Conservation (phyloP, 2,888 invertebrate genomes). For the Pinctada fucata region DNA sequence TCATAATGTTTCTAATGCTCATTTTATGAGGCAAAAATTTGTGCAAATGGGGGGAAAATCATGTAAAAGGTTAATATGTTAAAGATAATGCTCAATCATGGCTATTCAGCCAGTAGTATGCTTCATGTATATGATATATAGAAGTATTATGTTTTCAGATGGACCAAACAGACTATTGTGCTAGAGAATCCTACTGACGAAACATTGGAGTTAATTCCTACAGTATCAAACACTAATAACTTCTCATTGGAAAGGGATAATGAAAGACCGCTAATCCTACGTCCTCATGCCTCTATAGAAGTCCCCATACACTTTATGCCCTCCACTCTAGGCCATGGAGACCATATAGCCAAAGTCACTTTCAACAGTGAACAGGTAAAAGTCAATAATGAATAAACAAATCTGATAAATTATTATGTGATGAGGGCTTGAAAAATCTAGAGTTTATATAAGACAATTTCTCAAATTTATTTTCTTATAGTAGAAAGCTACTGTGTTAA, state of each 20-base stretch:
- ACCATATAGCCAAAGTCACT: slow-evolving; percentile 70
- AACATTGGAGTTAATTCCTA: slow-evolving; percentile 69
- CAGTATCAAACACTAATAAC: slow-evolving; percentile 74
- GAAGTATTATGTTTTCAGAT: slow-evolving; percentile 49
- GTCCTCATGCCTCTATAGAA: slow-evolving; percentile 60
- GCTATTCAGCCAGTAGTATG: too few relatives aligned
- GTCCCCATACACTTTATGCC: slow-evolving; percentile 76
- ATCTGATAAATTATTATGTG: background rate
- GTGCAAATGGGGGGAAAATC: too few relatives aligned
- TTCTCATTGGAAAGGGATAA: slow-evolving; percentile 72
- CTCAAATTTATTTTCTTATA: background rate
- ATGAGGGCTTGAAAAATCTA: background rate
- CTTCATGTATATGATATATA: too few relatives aligned
- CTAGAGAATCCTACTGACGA: slow-evolving; percentile 75
- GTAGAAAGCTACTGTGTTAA: too few relatives aligned
- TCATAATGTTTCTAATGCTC: too few relatives aligned
- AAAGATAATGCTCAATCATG: too few relatives aligned
- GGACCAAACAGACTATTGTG: slow-evolving; percentile 69
- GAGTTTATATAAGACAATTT: background rate
- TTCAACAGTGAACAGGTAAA: slow-evolving; percentile 74
- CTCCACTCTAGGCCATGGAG: slow-evolving; percentile 71
- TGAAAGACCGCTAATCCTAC: slow-evolving; percentile 65
- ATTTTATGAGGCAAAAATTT: too few relatives aligned
- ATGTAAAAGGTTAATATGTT: too few relatives aligned
- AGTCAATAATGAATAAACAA: background rate